These are phyloP conservation scores for Acropternis orthonyx DNA, from an alignment of 2,797 vertebrate species.

Conservation along the genomic window DNA sequence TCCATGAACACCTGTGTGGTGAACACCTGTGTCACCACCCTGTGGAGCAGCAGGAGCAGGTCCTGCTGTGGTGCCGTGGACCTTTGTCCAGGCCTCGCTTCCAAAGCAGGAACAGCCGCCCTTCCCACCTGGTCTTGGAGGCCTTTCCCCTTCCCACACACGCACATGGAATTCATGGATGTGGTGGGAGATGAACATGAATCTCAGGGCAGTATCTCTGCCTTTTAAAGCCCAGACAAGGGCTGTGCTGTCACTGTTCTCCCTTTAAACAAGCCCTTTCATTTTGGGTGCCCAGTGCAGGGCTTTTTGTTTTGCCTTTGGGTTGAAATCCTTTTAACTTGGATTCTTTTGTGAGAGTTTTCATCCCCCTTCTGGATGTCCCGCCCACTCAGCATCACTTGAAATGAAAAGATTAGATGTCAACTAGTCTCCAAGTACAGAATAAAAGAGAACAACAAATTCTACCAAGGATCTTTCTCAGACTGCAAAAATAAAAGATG, in stretches of 20 bases:
- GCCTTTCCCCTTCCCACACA: background rate
- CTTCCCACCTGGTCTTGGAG: background rate
- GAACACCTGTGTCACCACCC: background rate
- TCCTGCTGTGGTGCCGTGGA: background rate
- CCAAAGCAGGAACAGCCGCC: background rate
- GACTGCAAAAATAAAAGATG: slow-evolving; percentile 56
- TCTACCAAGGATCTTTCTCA: slow-evolving; percentile 39
- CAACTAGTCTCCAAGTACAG: background rate
- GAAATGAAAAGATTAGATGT: slow-evolving; percentile 40
- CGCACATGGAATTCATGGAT: background rate
- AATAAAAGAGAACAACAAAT: slow-evolving; percentile 44
- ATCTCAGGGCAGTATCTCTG: background rate
- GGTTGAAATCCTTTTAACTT: slow-evolving; percentile 39
- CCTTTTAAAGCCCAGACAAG: background rate
- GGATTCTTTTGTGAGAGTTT: slow-evolving; percentile 35
- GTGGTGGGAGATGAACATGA: background rate
- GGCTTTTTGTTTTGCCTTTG: slow-evolving; percentile 47
- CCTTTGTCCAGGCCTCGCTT: background rate
- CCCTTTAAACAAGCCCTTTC: slow-evolving; percentile 35
- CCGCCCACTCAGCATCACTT: slow-evolving; percentile 49
- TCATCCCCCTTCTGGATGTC: slow-evolving; percentile 7
- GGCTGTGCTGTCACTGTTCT: slow-evolving; percentile 29
- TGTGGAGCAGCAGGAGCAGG: background rate
- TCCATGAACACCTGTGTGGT: background rate
- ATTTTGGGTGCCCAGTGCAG: slow-evolving; percentile 24